Base-by-base conservation (phyloP, 2,888 invertebrate genomes). In the Pachliopta kotzebuea region DNA sequence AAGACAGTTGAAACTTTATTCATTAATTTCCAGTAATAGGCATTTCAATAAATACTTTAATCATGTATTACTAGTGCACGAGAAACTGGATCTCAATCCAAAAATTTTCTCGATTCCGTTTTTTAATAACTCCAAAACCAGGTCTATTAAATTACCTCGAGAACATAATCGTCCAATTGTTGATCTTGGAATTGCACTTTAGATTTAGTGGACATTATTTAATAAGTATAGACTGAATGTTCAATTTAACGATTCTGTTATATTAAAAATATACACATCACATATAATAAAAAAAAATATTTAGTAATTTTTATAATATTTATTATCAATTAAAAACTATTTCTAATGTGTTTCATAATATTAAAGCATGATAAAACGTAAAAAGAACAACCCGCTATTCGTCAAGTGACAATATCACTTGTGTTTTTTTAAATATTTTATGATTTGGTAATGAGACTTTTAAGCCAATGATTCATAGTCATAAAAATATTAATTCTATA, bases 161-260 rank as follows among this genome's bases (percentile, higher is more conserved):
- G 79, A 45, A 89, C 80, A 78, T 89, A 91, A 68, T 91, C 91
- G 68, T 91, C 91, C 23, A 90, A 70, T 71, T 90, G 88, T 65
- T 85, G 84, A 68, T 90, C 90, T 80, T 90, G 88, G 77, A 90
- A 91, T 76, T 86, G 88, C 4, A 90, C 91, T 81, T 85, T 90
- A 64, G 71, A 68, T 76, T 85, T 86, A 31, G 73, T 75, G 69
- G 86, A 86, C 85, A 87, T 86, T 68, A 18, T 68, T 68, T 50
- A 29, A n/a, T 26, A 18, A n/a, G 29, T n/a, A 24, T 20, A 49
- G 3, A n/a, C n/a, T 45, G 18, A n/a, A 45, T n/a, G 7, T 52
- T 21, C n/a, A 14, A 49, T 37, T 37, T 6, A 49, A 49, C n/a
- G 9, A n/a, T 52, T 52, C 9, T 11, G 11, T 21, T 52, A 52